Percentiles rank a stretch among this genome's conserved stretches.
phyloP scores from a whole-genome alignment of 2,113 vertebrate species.

The Mormyrus lacerda region DNA sequence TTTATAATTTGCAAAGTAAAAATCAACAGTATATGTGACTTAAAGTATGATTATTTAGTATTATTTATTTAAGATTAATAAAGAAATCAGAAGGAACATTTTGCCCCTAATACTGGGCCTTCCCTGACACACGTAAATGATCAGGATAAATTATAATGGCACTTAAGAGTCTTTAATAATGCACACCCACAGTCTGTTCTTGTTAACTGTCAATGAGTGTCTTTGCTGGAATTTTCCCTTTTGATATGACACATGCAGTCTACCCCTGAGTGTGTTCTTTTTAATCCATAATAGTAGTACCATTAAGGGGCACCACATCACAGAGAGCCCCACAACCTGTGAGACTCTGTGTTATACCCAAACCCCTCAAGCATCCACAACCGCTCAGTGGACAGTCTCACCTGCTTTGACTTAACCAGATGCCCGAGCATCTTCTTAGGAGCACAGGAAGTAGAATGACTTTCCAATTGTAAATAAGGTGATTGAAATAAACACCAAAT shows the following conservation, averaged over 20 bases:
- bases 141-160: background rate
- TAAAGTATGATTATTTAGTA: background rate
- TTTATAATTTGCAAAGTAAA: background rate
- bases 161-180: background rate
- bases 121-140: background rate
- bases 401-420: background rate
- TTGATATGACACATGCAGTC: background rate
- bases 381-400: background rate
- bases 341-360: background rate
- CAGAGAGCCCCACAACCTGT: background rate
- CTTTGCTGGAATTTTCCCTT: background rate
- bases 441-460: slow-evolving; percentile 33
- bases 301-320: background rate
- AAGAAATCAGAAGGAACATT: background rate
- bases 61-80: background rate
- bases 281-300: background rate
- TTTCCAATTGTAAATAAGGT: slow-evolving; percentile 43
- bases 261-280: background rate
- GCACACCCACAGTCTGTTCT: background rate
- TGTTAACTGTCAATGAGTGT: background rate
- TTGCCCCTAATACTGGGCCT: background rate
- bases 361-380: background rate
- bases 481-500: slow-evolving; percentile 49
- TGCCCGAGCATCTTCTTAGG: background rate
- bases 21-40: background rate